A percentile compares a stretch with the other conserved stretches of the same genome.
phyloP scores from a whole-genome alignment of 2,797 vertebrate species.

The Rhinogobio ventralis region DNA sequence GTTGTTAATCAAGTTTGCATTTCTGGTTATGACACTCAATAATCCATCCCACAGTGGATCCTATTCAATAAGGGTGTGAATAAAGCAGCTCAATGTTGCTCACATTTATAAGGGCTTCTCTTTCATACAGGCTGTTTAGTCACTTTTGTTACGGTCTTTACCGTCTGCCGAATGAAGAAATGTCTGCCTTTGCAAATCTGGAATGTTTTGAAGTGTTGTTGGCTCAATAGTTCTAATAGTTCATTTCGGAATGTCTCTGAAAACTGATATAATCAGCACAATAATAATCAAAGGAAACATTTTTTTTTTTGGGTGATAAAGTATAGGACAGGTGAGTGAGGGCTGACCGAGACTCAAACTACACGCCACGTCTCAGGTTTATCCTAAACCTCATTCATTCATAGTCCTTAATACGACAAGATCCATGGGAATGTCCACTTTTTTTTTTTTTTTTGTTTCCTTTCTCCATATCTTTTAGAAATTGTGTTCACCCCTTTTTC shows the following conservation, averaged over 20 bases:
- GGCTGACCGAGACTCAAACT: background rate
- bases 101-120: background rate
- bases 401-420: background rate
- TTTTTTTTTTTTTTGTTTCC: background rate
- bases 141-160: background rate
- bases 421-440: background rate
- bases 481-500: background rate
- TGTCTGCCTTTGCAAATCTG: slow-evolving; percentile 6
- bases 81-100: background rate
- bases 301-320: background rate
- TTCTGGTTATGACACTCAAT: background rate
- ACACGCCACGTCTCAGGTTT: background rate
- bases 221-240: background rate
- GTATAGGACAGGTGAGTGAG: background rate
- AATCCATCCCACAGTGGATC: background rate
- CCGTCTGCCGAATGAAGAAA: background rate
- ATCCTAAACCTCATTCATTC: slow-evolving; percentile 5
- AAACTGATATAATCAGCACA: background rate
- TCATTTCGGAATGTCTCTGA: background rate
- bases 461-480: background rate
- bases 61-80: background rate
- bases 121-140: background rate
- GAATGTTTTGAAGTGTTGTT: background rate
- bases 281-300: background rate
- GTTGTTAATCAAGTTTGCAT: background rate